Evolutionary conservation across 2,797 vertebrate species (phyloP), one percentile per base, ranked within the genome.

Genomic region (Amblyraja radiata): DNA sequence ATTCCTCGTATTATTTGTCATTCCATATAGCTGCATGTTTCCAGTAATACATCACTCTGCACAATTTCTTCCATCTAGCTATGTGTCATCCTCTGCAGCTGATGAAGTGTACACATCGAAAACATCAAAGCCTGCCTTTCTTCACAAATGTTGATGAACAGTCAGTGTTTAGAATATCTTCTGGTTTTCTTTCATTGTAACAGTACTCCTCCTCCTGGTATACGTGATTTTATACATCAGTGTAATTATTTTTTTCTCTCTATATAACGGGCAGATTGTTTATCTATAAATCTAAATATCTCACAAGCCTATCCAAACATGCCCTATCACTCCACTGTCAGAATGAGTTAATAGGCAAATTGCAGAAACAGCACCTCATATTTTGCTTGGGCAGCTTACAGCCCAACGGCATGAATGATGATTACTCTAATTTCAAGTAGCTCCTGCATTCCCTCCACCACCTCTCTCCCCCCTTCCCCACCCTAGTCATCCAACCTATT

Each of bases 21-120:
- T 68, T 88, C n/a, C 18, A 88, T 36, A 88, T 63, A 88, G 32
- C 84, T 68, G 65, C 84, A 68, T 36, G 63, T 68, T n/a, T 88
- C 16, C 16, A 68, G n/a, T 88, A 68, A 65, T 88, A 68, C 14
- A 88, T 88, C 84, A 88, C 68, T 68, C 84, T 68, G 21, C 84
- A 88, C 16, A 88, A 32, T 68, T 36, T 63, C 32, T 36, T 88
- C 84, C 63, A n/a, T 68, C 63, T 18, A 21, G 84, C 32, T 88
- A 88, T 23, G 32, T 36, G 84, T 68, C 61, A 68, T 46, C 32
- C 84, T 88, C 18, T 68, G 65, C 61, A 36, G 7, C n/a, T 21
- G 63, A 88, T 23, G n/a, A 88, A 88, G 61, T 25, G 16, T 88
- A 36, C 84, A 88, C 28, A 88, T 88, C 61, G 2, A 36, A 88